A percentile compares a stretch with the other conserved stretches of the same genome.
phyloP scores from a whole-genome alignment of 2,797 vertebrate species.

The Synanceia verrucosa region DNA sequence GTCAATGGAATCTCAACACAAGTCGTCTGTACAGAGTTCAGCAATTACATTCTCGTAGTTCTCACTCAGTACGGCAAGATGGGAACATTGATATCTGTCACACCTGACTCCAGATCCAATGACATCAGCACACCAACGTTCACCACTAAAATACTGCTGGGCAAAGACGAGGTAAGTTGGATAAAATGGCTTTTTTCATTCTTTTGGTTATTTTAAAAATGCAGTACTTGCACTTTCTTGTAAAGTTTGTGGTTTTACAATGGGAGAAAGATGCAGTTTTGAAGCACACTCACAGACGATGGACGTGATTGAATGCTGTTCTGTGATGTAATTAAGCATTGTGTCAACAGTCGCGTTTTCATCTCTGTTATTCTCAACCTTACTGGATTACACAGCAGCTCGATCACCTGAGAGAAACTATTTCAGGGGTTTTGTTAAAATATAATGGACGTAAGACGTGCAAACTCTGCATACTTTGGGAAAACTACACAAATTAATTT shows the following conservation, averaged over 20 bases:
- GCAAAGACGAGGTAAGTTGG: constrained; percentile 92
- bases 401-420: not conserved
- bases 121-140: constrained; percentile 86
- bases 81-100: constrained; percentile 90
- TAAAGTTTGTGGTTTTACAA: not conserved
- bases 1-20: constrained; percentile 89
- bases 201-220: no score
- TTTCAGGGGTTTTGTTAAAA: constrained; percentile 25
- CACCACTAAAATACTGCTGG: constrained; percentile 92
- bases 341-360: not conserved
- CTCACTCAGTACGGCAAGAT: constrained; percentile 96
- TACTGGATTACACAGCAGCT: constrained; percentile 1
- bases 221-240: not conserved
- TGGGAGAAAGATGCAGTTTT: not conserved
- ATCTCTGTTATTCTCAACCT: constrained; percentile 13
- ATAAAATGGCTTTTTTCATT: constrained; percentile 23
- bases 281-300: not conserved
- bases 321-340: not conserved
- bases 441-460: constrained; percentile 4
- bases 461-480: not conserved
- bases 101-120: constrained; percentile 83
- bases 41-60: constrained; percentile 91
- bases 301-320: not conserved
- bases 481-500: not conserved
- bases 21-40: constrained; percentile 94